Evolutionary conservation across 64 coral and sea anemone genomes (phyloP), one percentile per base, ranked within the genome.

Genomic region (Montipora sp.): DNA sequence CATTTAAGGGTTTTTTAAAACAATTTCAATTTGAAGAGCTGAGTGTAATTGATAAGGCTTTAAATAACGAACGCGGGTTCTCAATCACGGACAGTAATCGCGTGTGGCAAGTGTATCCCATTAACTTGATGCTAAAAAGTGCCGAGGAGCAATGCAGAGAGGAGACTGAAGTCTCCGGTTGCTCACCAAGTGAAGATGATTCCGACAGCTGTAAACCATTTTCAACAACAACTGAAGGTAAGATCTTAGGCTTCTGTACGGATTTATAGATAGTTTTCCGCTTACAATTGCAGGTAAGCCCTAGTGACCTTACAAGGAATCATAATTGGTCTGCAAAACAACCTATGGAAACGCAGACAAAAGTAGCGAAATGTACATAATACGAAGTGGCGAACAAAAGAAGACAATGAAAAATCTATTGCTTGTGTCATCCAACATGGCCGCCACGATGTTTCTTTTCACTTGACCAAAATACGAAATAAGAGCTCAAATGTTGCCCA

Each of bases 1-100:
- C 4, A 12, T 93, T 88, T 43, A 88, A 76, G 10, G 91, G 91
- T 13, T 93, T 59, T 80, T 83, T 93, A 5, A 75, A 87, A 24
- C 71, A 93, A 75, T 43, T 93, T 55, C 49, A 65, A 47, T 93
- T 93, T 55, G 83, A 93, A 19, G 59, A 50, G 55, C 6, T 88
- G 5, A 80, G 66, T 50, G 91, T 93, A 16, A n/a, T 93, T 13
- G 83, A 93, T 15, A 80, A 79, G 22, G 63, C 85, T 12, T 21
- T 85, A 2, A 0, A 7, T 20, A 49, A 51, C 13, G 50, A n/a
- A 71, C 11, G 49, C 0, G 82, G 65, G 16, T 85, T 85, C 47
- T 71, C 61, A 16, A 78, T 49, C 45, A 70, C 8, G n/a, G 8
- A 85, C 36, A 7, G 1, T 5, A 4, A 50, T 51, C 13, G 45